These are phyloP conservation scores for Fragum sueziense DNA, from an alignment of 2,888 invertebrate species.

Conservation along the genomic window DNA sequence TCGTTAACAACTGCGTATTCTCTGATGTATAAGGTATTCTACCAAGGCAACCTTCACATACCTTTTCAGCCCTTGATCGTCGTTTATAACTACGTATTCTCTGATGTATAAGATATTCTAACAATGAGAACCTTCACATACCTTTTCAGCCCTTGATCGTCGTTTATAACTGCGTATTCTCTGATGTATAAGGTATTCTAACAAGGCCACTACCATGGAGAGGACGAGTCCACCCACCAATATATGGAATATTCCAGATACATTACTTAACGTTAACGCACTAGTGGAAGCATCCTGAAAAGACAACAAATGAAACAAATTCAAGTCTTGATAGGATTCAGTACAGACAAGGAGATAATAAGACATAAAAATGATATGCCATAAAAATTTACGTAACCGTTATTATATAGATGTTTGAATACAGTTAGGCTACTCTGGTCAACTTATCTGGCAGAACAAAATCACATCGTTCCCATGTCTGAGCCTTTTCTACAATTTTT, in stretches of 20 bases:
- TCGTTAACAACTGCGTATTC: conserved; percentile 41
- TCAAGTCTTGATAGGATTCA: too few species aligned
- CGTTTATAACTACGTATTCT: conserved; percentile 42
- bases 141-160: conserved; percentile 31
- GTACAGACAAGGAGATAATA: too few species aligned
- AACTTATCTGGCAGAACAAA: too few species aligned
- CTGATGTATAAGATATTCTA: conserved; percentile 85
- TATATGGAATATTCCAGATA: conserved; percentile 99
- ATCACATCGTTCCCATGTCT: too few species aligned
- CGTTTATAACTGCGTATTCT: conserved; percentile 42
- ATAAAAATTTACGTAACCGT: too few species aligned
- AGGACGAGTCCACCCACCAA: conserved; percentile 95
- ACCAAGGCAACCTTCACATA: conserved; percentile 89
- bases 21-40: conserved; percentile 84
- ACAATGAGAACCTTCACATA: conserved; percentile 86
- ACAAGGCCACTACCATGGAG: conserved; percentile 94
- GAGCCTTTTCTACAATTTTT: too few species aligned
- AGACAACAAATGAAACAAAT: not conserved
- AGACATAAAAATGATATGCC: too few species aligned
- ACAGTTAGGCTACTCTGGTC: too few species aligned
- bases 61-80: conserved; percentile 31
- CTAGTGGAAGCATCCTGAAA: conserved; percentile 86
- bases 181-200: conserved; percentile 85
- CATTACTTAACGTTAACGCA: conserved; percentile 95
- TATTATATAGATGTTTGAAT: too few species aligned